Evolutionary conservation across 1,140 invertebrate species (phyloP).

Genomic region (Aphelinus atriplicis): DNA sequence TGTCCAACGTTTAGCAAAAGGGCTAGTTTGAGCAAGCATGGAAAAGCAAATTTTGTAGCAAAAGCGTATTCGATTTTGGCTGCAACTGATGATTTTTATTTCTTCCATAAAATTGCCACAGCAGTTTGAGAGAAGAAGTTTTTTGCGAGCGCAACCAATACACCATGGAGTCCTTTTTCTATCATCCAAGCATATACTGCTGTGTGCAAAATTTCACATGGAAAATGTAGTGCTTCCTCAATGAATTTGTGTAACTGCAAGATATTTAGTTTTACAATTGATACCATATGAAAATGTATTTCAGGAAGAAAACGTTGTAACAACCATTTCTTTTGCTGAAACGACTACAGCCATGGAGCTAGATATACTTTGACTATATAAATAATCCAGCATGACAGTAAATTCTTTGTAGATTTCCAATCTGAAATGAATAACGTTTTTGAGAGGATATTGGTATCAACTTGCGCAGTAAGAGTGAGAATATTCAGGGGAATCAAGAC

Average conservation of each 20-base stretch:
- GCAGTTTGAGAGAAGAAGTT: slow-evolving; percentile 87
- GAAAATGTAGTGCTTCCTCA: slow-evolving; percentile 63
- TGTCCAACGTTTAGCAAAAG: slow-evolving; percentile 77
- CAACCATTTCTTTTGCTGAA: slow-evolving; percentile 61
- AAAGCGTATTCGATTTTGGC: slow-evolving; percentile 90
- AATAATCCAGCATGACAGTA: slow-evolving; percentile 79
- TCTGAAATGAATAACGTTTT: slow-evolving; percentile 62
- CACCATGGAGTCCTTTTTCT: slow-evolving; percentile 77
- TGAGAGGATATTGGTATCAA: no score
- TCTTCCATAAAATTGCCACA: slow-evolving; percentile 97
- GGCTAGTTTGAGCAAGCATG: slow-evolving; percentile 66
- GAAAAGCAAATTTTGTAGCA: slow-evolving; percentile 74
- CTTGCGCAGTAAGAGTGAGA: no score
- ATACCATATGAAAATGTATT: no score
- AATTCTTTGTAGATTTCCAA: slow-evolving; percentile 92
- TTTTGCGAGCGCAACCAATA: slow-evolving; percentile 80
- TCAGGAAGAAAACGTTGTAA: slow-evolving; percentile 31
- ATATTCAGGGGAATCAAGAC: no score
- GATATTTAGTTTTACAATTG: background rate
- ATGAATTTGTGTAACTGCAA: slow-evolving; percentile 64
- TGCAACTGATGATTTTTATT: slow-evolving; percentile 91
- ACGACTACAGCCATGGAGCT: slow-evolving; percentile 53
- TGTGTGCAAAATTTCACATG: slow-evolving; percentile 91
- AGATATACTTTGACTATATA: slow-evolving; percentile 77
- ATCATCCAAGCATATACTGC: slow-evolving; percentile 95